Evolutionary conservation across 2,113 vertebrate species (phyloP).

Genomic region (Mungos mungo): DNA sequence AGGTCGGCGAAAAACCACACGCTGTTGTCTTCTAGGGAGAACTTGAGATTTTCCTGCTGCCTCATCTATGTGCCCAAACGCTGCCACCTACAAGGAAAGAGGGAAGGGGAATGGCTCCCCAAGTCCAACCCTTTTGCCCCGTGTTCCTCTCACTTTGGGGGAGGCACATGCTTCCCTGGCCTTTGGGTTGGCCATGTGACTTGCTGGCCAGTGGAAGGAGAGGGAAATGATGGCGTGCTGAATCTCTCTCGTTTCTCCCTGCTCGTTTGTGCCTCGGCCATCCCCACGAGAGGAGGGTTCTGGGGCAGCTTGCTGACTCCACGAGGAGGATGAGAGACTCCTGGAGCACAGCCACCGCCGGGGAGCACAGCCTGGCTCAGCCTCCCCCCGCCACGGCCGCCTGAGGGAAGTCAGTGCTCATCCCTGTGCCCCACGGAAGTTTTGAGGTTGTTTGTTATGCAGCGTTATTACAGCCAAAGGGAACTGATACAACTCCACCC

Average conservation of each 20-base stretch:
- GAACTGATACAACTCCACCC: background rate
- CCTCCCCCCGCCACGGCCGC: background rate
- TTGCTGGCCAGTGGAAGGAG: background rate
- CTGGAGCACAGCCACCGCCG: background rate
- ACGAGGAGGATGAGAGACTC: no score
- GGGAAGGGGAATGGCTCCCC: background rate
- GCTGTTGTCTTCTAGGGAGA: background rate
- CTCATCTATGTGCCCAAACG: background rate
- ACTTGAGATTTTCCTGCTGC: background rate
- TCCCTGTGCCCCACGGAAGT: background rate
- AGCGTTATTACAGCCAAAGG: background rate
- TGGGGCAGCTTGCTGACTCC: background rate
- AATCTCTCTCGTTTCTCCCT: background rate
- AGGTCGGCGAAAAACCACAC: background rate
- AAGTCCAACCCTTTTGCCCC: rapidly evolving
- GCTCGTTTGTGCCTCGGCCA: background rate
- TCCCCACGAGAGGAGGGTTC: background rate
- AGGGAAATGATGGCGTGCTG: no score
- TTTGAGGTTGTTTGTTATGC: background rate
- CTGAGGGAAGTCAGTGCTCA: rapidly evolving
- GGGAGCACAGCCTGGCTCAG: background rate
- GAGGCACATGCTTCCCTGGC: background rate
- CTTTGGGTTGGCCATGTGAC: background rate
- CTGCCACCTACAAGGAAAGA: background rate
- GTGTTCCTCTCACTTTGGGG: rapidly evolving